phyloP scores from a whole-genome alignment of 2,797 vertebrate genomes.

The Clarias laeviceps region DNA sequence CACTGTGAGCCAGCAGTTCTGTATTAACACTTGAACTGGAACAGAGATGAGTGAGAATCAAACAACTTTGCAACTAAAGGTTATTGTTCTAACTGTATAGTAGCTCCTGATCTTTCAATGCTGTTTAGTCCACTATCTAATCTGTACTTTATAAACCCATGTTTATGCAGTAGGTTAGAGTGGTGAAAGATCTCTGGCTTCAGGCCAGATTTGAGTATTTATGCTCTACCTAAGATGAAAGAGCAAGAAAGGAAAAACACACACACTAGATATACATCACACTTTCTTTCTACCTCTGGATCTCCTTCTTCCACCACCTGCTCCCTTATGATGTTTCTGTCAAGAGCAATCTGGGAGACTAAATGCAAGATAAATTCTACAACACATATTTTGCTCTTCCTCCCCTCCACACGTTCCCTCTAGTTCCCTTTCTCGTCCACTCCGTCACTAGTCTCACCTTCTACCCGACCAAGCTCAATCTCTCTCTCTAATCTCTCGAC shows the following conservation, averaged over 20 bases:
- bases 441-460: neutral
- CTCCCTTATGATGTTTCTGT: conserved; percentile 14
- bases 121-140: conserved; percentile 6
- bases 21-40: conserved; percentile 26
- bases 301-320: neutral
- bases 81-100: conserved; percentile 2
- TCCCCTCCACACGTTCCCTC: neutral
- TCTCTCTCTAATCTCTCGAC: neutral
- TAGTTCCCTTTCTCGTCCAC: neutral
- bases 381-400: neutral
- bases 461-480: neutral
- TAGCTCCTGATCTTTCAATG: neutral
- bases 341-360: neutral
- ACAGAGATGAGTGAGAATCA: conserved; percentile 24
- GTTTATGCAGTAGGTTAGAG: neutral
- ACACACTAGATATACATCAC: neutral
- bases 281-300: neutral
- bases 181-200: neutral
- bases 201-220: neutral
- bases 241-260: neutral
- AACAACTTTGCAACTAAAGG: conserved; percentile 4
- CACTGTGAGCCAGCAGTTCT: conserved; percentile 31
- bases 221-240: neutral
- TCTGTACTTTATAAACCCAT: neutral
- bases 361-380: conserved; percentile 7